Base-by-base conservation (phyloP, 2,113 vertebrate species). In the Bagarius yarrelli region DNA sequence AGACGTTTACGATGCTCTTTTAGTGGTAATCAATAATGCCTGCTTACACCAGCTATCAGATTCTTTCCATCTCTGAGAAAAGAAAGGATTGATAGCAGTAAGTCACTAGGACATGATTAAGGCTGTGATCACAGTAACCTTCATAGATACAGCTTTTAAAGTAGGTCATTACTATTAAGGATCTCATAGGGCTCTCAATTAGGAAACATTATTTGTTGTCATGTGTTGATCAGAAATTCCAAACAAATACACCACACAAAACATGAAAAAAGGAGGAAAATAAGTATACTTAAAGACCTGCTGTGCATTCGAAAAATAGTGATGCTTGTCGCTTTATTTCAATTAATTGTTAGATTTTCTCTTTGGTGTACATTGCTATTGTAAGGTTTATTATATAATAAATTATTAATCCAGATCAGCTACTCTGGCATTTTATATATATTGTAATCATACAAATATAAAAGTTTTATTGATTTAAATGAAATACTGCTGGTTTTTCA, bases 11-110 rank as follows among this genome's bases (percentile, higher is more conserved):
- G 44, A 55, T 40, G 59, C 79, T 64, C 21, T 74, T 36, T 44
- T 5, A 64, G 79, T 55, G 47, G 21, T 63, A 74, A 81, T 81
- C 79, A 74, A 81, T 81, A 72, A n/a, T 23, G 40, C 34, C 40
- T 73, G 30, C 57, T 57, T 71, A 61, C 19, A 50, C 19, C 25
- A 80, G 27, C 78, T 44, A 80, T 34, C 57, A 53, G 40, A 80
- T 30, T 18, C 56, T 18, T 18, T 61, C 27, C 47, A 21, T 73
- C 57, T 73, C 8, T 25, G 44, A 64, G 30, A 16, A 53, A 55
- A 74, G 66, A 61, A 74, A 79, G 73, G 16, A 74, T 21, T 4
- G 27, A 59, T 73, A 60, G 18, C 18, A 34, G 67, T 30, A 52
- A 2, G 47, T 66, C 60, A 63, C 19, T 1, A 63, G 25, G 4